Evolutionary conservation across 1,140 invertebrate species (phyloP).

Genomic region (Homalodisca vitripennis): DNA sequence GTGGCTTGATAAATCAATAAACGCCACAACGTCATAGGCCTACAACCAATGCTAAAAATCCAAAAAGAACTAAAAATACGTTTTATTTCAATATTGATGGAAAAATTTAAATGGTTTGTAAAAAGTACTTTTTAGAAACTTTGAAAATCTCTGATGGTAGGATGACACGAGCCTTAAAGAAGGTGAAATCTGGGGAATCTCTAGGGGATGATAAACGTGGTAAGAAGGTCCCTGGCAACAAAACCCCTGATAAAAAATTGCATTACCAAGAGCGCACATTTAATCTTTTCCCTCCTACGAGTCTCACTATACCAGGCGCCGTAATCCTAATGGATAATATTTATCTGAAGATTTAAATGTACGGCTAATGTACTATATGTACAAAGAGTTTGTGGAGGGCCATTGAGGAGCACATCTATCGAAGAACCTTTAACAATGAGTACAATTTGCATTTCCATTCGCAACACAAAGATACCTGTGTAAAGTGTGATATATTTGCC

Average conservation of each 20-base stretch:
- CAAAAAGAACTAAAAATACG: not conserved
- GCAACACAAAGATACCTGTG: conserved; percentile 44
- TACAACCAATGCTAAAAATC: conserved; percentile 4
- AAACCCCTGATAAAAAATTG: conserved; percentile 26
- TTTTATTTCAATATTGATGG: conserved; percentile 20
- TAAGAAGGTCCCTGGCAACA: conserved; percentile 25
- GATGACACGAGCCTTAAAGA: conserved; percentile 19
- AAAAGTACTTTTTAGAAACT: conserved; percentile 26
- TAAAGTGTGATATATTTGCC: conserved; percentile 38
- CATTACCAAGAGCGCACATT: conserved; percentile 25
- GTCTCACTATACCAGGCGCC: conserved; percentile 46
- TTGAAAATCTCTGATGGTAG: conserved; percentile 22
- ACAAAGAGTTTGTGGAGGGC: conserved; percentile 47
- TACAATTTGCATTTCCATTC: conserved; percentile 53
- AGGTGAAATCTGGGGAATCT: conserved; percentile 5
- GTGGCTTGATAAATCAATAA: conserved; percentile 28
- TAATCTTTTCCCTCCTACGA: conserved; percentile 25
- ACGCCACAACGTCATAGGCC: conserved; percentile 18
- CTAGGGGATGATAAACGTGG: conserved; percentile 21
- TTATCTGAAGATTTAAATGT: conserved; percentile 50
- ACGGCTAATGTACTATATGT: conserved; percentile 52
- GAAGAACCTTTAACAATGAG: conserved; percentile 51
- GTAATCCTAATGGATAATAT: conserved; percentile 51
- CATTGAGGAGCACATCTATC: conserved; percentile 53
- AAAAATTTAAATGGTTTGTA: conserved; percentile 16